Percentiles rank a stretch among this genome's conserved stretches.
Conservation (phyloP, 2,888 invertebrate genomes). For the Abrostola tripartita region DNA sequence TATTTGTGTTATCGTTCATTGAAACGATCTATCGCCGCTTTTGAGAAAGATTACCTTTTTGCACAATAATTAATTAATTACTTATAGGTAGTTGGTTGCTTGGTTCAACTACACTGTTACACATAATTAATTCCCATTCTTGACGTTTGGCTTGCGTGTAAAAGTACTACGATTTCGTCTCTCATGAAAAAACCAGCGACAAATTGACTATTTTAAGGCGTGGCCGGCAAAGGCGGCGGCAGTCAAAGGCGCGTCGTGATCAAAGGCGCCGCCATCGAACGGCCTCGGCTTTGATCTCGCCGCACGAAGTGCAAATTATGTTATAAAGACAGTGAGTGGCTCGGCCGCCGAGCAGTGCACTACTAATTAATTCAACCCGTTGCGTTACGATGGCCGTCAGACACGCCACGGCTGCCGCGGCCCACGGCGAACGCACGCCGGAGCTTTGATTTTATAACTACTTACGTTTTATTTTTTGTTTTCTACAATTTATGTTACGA, state of each 20-base stretch:
- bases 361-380: constrained; percentile 85
- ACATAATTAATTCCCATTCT: constrained; percentile 15
- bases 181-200: constrained; percentile 78
- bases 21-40: constrained; percentile 5
- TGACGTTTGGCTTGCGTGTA: constrained; percentile 46
- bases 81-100: not conserved
- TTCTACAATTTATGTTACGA: constrained; percentile 29
- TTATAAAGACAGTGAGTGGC: constrained; percentile 87
- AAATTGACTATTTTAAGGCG: constrained; percentile 87
- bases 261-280: constrained; percentile 86
- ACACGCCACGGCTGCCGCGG: constrained; percentile 45
- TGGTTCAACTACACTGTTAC: constrained; percentile 1
- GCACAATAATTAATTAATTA: not conserved
- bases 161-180: constrained; percentile 46
- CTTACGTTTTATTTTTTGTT: constrained; percentile 41
- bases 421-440: not conserved
- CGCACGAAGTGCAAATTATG: constrained; percentile 89
- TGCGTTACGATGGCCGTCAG: constrained; percentile 58
- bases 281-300: constrained; percentile 85
- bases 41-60: not conserved
- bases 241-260: constrained; percentile 85
- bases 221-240: constrained; percentile 83
- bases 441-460: constrained; percentile 42
- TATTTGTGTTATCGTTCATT: constrained; percentile 2
- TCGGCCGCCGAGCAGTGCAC: constrained; percentile 78